Evolutionary conservation across 53 echinoderm and acorn worm genomes (phyloP).

Genomic region (Holothuria scabra): DNA sequence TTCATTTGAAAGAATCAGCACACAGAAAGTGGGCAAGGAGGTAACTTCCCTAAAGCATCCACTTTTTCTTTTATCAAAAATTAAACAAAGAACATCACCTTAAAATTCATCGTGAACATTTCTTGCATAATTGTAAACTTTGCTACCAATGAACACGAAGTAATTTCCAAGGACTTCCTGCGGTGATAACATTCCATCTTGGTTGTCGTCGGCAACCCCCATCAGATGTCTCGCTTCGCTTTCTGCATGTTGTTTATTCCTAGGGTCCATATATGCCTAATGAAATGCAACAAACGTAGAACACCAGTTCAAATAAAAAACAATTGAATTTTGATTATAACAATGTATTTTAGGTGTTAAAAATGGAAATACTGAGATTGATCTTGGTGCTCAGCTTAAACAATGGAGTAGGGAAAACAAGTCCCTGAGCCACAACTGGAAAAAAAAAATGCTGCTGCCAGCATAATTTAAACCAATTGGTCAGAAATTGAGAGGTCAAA

Average conservation of each 20-base stretch:
- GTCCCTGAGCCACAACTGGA: too few species aligned
- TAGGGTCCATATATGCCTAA: constrained; percentile 92
- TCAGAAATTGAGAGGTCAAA: too few species aligned
- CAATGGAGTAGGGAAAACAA: too few species aligned
- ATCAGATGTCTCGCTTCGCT: constrained; percentile 92
- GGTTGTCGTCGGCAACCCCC: constrained; percentile 84
- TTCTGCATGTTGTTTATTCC: constrained; percentile 91
- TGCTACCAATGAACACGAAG: constrained; percentile 93
- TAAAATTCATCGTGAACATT: constrained; percentile 98
- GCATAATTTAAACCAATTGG: too few species aligned
- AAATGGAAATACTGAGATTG: too few species aligned
- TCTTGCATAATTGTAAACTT: constrained; percentile 90
- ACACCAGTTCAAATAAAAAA: background rate
- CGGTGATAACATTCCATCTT: constrained; percentile 72
- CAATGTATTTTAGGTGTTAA: background rate
- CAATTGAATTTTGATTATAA: background rate
- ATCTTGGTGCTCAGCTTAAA: too few species aligned
- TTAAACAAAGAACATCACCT: background rate
- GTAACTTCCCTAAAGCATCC: too few species aligned
- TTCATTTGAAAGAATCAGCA: too few species aligned
- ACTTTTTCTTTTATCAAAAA: too few species aligned
- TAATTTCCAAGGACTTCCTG: constrained; percentile 84
- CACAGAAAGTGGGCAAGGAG: too few species aligned
- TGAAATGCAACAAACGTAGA: background rate
- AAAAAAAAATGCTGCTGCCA: too few species aligned